Evolutionary conservation across 1,140 invertebrate genomes (phyloP), one percentile per base, ranked within the genome.

Genomic region (Aphis gossypii): DNA sequence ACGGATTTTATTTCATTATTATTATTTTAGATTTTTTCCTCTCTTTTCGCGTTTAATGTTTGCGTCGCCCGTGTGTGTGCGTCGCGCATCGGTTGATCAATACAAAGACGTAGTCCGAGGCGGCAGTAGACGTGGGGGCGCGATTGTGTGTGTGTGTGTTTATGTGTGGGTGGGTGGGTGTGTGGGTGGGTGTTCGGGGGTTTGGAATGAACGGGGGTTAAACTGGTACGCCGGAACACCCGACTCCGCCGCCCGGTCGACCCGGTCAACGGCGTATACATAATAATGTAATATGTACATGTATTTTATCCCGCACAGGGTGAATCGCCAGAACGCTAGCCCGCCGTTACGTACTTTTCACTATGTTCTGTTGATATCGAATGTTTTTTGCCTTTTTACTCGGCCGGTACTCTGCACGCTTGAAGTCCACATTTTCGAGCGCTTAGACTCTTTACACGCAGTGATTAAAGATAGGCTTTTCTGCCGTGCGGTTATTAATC

Each of bases 21-120:
- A 44, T 68, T 56, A 68, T 35, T 35, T 82, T 91, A 41, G 56
- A 30, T 44, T 35, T 51, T 38, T 41, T 41, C 41, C 44, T 48
- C 68, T 38, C 60, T 51, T 41, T 38, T 51, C 91, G 91, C 68
- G 88, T 56, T 89, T 35, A 46, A 23, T 41, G 41, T n/a, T 68
- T 38, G 44, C 68, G 90, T 83, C 90, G 91, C 46, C 18, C 35
- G 46, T 51, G 91, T 41, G 54, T 60, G 88, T 41, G 35, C n/a
- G 76, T 48, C 91, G 68, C 76, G 46, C 92, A 60, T 54, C 68
- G 82, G 92, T 93, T 93, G 92, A 93, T 93, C 92, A 93, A 93
- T 93, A 93, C 92, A 93, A 93, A 93, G 92, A 84, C 92, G 76
- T 92, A 38, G 92, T 83, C 35, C 35, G 30, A 20, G 60, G 90